phyloP scores from a whole-genome alignment of 1,140 invertebrate species.

The Drosophila rufa region DNA sequence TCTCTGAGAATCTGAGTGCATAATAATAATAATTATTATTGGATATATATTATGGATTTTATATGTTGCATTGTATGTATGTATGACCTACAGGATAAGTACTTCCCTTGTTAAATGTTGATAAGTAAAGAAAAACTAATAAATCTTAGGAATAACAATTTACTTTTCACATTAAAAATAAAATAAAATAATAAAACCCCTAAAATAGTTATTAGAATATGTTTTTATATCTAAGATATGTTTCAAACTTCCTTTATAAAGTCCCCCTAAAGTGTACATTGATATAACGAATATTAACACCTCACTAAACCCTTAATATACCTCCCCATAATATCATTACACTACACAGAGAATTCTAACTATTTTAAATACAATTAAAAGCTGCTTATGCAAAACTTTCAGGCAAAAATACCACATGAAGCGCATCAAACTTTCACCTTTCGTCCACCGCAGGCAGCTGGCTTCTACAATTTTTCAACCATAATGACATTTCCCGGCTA shows the following conservation, averaged over 20 bases:
- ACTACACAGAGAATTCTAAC: neutral
- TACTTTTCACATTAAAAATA: neutral
- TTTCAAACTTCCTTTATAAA: neutral
- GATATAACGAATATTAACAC: neutral
- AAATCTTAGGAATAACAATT: too few species aligned
- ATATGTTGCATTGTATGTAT: neutral
- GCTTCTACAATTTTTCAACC: slow-evolving; percentile 3
- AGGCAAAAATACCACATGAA: slow-evolving; percentile 10
- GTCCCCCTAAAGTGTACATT: neutral
- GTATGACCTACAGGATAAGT: neutral
- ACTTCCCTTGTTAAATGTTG: neutral
- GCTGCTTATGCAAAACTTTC: slow-evolving; percentile 5
- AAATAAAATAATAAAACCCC: neutral
- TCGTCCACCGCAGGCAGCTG: neutral
- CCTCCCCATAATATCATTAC: neutral
- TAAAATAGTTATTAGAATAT: neutral
- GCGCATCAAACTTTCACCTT: slow-evolving; percentile 34
- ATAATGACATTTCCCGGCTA: slow-evolving; percentile 21
- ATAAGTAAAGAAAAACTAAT: too few species aligned
- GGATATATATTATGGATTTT: slow-evolving; percentile 10
- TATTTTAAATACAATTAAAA: neutral
- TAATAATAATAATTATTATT: slow-evolving; percentile 35
- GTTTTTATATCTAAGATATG: neutral
- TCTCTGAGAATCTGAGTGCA: slow-evolving; percentile 16
- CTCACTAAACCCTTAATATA: neutral